phyloP scores from a whole-genome alignment of 2,888 invertebrate genomes.

The Agrotis puta region DNA sequence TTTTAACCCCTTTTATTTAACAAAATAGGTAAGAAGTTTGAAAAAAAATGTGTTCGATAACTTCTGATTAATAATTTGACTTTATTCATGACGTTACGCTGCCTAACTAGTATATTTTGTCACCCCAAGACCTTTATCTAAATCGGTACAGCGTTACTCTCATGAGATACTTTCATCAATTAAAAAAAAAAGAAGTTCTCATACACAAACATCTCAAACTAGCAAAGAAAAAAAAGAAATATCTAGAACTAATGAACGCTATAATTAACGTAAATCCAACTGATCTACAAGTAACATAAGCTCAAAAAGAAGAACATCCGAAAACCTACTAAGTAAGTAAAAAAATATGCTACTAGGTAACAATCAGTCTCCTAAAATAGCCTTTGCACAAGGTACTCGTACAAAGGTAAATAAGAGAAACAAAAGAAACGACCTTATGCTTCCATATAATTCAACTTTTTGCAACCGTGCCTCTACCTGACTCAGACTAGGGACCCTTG shows the following conservation, averaged over 20 bases:
- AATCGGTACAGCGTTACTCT: too few species aligned
- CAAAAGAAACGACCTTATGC: conserved; percentile 25
- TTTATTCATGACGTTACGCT: neutral
- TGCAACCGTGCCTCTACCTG: conserved; percentile 25
- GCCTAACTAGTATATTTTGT: too few species aligned
- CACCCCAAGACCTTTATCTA: too few species aligned
- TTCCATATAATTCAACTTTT: conserved; percentile 40
- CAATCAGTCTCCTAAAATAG: conserved; percentile 22
- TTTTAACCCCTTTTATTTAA: too few species aligned
- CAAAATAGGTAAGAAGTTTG: too few species aligned
- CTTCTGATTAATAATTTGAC: neutral
- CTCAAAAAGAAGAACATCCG: neutral
- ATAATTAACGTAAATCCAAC: too few species aligned
- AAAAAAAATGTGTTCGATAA: neutral
- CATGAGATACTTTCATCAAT: too few species aligned
- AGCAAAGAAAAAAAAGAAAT: too few species aligned
- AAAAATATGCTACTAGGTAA: neutral
- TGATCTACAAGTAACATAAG: too few species aligned
- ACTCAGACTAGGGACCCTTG: conserved; percentile 18
- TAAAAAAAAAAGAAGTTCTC: too few species aligned
- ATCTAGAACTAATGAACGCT: too few species aligned
- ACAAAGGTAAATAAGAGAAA: conserved; percentile 18
- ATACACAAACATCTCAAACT: too few species aligned
- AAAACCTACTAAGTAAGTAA: neutral
- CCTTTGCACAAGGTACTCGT: neutral